Conservation (phyloP, 2,797 vertebrate species). For the Eurystomus glaucurus region DNA sequence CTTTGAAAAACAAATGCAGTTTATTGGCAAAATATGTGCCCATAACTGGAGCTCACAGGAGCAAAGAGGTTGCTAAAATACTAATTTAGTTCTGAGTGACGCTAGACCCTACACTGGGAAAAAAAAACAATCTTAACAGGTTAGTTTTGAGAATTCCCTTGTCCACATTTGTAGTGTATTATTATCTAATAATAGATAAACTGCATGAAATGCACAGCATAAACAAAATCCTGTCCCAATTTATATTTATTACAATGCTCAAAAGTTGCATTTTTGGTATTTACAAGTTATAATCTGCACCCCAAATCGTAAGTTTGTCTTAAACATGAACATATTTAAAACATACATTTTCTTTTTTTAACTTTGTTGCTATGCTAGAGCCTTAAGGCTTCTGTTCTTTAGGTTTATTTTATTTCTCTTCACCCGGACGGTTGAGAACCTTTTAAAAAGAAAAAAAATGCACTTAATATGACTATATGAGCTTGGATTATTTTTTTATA, state of each 20-base stretch:
- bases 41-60: background rate
- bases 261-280: background rate
- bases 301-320: background rate
- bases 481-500: background rate
- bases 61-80: background rate
- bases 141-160: background rate
- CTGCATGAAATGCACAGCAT: background rate
- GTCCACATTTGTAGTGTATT: background rate
- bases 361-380: background rate
- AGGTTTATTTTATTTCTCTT: background rate
- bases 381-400: background rate
- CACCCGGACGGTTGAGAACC: background rate
- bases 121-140: background rate
- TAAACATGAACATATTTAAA: background rate
- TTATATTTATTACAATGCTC: background rate
- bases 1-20: constrained; percentile 58
- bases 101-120: background rate
- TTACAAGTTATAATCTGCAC: background rate
- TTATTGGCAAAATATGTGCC: constrained; percentile 43
- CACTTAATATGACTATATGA: background rate
- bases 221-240: background rate
- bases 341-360: background rate
- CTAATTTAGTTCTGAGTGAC: background rate
- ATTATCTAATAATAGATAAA: background rate
- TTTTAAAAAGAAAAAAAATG: background rate